phyloP scores from a whole-genome alignment of 1,140 invertebrate genomes.

The Drosophila neocordata region DNA sequence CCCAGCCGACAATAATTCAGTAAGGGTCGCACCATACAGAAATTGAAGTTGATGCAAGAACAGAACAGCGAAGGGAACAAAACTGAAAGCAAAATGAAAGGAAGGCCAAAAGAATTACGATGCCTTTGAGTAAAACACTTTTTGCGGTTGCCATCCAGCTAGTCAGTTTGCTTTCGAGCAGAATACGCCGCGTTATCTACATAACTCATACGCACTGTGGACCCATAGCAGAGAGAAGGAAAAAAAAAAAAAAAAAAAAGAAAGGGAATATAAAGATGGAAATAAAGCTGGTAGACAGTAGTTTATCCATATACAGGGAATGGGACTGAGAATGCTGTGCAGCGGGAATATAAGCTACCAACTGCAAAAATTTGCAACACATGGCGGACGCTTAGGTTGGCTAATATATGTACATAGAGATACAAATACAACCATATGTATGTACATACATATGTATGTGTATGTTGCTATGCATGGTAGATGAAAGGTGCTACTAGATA shows the following conservation, averaged over 20 bases:
- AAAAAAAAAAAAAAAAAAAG: neutral
- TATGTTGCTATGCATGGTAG: conserved; percentile 15
- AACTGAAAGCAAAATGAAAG: conserved; percentile 4
- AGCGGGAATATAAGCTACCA: conserved; percentile 21
- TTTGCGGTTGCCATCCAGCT: conserved; percentile 33
- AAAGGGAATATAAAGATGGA: conserved; percentile 6
- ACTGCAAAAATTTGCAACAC: conserved; percentile 50
- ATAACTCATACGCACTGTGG: conserved; percentile 72
- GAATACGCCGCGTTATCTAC: conserved; percentile 51
- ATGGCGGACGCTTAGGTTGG: conserved; percentile 20
- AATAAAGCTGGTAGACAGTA: conserved; percentile 18
- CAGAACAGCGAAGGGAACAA: too few species aligned
- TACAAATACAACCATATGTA: neutral
- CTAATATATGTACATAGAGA: conserved; percentile 7
- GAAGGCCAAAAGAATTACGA: conserved; percentile 50
- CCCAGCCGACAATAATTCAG: conserved; percentile 53
- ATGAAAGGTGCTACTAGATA: neutral
- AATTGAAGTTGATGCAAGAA: conserved; percentile 38
- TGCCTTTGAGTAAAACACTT: conserved; percentile 69
- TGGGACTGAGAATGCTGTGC: neutral
- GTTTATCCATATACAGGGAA: conserved; percentile 28
- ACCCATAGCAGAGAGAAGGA: neutral
- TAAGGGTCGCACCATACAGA: conserved; percentile 18
- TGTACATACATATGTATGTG: neutral
- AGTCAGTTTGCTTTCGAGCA: conserved; percentile 34